Evolutionary conservation across 2,797 vertebrate genomes (phyloP).

Genomic region (Protonibea diacanthus): DNA sequence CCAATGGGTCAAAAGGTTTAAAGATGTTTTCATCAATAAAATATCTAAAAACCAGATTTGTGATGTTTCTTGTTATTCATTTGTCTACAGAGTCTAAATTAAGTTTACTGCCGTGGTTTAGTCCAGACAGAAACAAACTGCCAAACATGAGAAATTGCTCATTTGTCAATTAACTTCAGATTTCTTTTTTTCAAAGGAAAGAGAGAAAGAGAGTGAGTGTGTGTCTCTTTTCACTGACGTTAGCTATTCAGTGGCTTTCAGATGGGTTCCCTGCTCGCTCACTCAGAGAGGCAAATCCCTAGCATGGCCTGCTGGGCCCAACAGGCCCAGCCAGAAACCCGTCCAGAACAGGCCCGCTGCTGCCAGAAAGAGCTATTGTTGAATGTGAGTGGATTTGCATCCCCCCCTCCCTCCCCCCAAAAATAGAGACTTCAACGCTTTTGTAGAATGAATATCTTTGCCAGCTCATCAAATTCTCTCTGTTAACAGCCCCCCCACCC

Average conservation of each 20-base stretch:
- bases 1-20: constrained; percentile 80
- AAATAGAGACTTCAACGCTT: constrained; percentile 75
- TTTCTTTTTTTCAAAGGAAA: constrained; percentile 15
- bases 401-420: constrained; percentile 17
- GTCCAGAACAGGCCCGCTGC: constrained; percentile 65
- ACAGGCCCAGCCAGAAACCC: constrained; percentile 64
- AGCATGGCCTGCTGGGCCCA: constrained; percentile 67
- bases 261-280: constrained; percentile 55
- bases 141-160: constrained; percentile 41
- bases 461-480: constrained; percentile 80
- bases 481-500: constrained; percentile 36
- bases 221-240: constrained; percentile 66
- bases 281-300: constrained; percentile 70
- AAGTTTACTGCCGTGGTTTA: constrained; percentile 21
- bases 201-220: constrained; percentile 16
- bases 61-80: constrained; percentile 49
- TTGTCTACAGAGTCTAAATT: constrained; percentile 29
- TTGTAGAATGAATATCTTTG: constrained; percentile 78
- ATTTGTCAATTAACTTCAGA: constrained; percentile 34
- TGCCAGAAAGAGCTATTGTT: constrained; percentile 77
- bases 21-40: constrained; percentile 86
- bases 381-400: constrained; percentile 75
- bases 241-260: constrained; percentile 63
- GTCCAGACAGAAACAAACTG: constrained; percentile 15
- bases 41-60: constrained; percentile 66